Evolutionary conservation across 1,140 invertebrate genomes (phyloP), one percentile per base, ranked within the genome.

Genomic region (Drosophila kikkawai): DNA sequence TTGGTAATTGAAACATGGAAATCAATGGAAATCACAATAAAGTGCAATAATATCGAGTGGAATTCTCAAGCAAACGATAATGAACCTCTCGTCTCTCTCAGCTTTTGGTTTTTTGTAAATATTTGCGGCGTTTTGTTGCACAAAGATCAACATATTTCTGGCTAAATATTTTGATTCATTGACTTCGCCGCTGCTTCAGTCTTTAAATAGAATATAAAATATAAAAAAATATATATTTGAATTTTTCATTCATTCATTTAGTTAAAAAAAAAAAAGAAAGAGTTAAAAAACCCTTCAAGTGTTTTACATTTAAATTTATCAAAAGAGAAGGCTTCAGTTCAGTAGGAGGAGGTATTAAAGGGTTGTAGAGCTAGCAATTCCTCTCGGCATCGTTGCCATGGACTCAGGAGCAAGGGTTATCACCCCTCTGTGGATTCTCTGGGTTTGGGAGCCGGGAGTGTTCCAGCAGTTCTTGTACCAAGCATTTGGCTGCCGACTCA

Each of bases 401-500:
- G 13, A 29, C 26, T 29, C 26, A 29, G 26, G 5, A 29, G 26
- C 26, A 29, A 29, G 26, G 26, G 5, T 29, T 6, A 29, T 29
- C 26, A 29, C 26, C 26, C 26, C 26, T 29, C 26, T 1, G 26
- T 51, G 22, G 2, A 76, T 9, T 17, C 53, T 53, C 37, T 42
- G 69, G 8, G 61, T 47, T 22, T 58, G 63, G 7, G 65, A 29
- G 0, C 59, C 63, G 7, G 65, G 84, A 51, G 59, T 51, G 8
- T 80, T 58, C 84, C 80, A 86, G 60, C 83, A 86, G 37, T 86
- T 76, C 13, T 87, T 86, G 42, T 86, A 86, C 83, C 83, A 86
- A 7, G 56, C 47, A 0, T 64, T 47, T 36, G 79, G 75, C 36
- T 86, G 83, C 1, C 55, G 76, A 7, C 67, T 79, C 53, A 86